Evolutionary conservation across 2,113 vertebrate species (phyloP).

Genomic region (Orycteropus afer): DNA sequence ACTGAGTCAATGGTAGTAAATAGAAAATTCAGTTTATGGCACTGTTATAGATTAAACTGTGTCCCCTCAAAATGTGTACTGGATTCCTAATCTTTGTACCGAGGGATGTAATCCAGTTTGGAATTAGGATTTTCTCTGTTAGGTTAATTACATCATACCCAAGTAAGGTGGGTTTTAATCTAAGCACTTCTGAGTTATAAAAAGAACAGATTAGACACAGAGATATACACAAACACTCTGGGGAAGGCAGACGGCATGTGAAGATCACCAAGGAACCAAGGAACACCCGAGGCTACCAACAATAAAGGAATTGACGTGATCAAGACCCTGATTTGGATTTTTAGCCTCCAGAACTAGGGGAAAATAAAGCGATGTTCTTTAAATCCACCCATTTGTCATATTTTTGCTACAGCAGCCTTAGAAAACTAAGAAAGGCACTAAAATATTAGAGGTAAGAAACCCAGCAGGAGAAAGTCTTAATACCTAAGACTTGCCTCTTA

Average conservation of each 20-base stretch:
- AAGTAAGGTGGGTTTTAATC: neutral
- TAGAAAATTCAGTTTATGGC: neutral
- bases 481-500: neutral
- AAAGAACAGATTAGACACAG: neutral
- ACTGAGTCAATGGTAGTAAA: neutral
- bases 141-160: neutral
- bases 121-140: neutral
- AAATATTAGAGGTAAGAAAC: neutral
- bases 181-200: neutral
- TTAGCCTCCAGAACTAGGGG: neutral
- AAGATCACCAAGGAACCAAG: neutral
- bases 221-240: neutral
- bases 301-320: neutral
- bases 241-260: neutral
- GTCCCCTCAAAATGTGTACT: neutral
- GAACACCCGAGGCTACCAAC: neutral
- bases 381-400: neutral
- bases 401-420: neutral
- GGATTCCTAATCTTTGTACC: neutral
- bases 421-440: neutral
- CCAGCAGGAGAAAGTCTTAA: neutral
- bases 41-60: neutral
- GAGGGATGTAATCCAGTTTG: neutral
- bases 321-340: neutral
- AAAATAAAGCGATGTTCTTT: neutral